Evolutionary conservation across 2,888 invertebrate genomes (phyloP), one percentile per base, ranked within the genome.

Genomic region (Pseudanteris insignis): DNA sequence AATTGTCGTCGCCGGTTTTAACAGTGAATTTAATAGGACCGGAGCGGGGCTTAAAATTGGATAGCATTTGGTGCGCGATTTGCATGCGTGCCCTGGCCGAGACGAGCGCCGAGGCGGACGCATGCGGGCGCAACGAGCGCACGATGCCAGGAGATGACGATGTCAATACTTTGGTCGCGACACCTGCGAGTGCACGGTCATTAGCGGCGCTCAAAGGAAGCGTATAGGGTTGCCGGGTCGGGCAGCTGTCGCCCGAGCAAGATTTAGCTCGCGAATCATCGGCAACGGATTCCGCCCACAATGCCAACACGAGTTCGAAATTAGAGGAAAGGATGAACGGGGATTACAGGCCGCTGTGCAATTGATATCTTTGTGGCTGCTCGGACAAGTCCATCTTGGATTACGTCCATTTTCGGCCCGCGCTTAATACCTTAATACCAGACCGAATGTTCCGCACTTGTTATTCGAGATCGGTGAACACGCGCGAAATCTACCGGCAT

Each of bases 291-390:
- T 37, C 28, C 43, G 37, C 29, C 41, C 36, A 33, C 48, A 40
- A 26, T 25, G 43, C 36, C 12, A 43, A 53, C 44, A 37, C 37
- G 53, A 38, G 36, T 38, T 32, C 9, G 15, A 54, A 54, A 54
- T 44, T 54, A 54, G 54, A 46, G 54, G 46, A 44, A 44, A 30
- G 54, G 54, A 38, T 54, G 40, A 40, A 46, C 28, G 28, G 24
- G 46, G 46, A 55, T 55, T 55, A 55, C 46, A 47, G 38, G 46
- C 15, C 38, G 12, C 11, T 10, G 8, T 38, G 46, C 11, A 46
- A 55, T 40, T 55, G 54, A 46, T 55, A 46, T 46, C 54, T 36
- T 53, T 53, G 51, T 21, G 43, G 33, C 43, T 21, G 14, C 7
- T 1, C 41, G 46, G 54, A 54, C 54, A 54, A 54, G 38, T 44